These are phyloP conservation scores for Thomomys bottae DNA, from an alignment of 2,113 vertebrate genomes.

Conservation along the genomic window DNA sequence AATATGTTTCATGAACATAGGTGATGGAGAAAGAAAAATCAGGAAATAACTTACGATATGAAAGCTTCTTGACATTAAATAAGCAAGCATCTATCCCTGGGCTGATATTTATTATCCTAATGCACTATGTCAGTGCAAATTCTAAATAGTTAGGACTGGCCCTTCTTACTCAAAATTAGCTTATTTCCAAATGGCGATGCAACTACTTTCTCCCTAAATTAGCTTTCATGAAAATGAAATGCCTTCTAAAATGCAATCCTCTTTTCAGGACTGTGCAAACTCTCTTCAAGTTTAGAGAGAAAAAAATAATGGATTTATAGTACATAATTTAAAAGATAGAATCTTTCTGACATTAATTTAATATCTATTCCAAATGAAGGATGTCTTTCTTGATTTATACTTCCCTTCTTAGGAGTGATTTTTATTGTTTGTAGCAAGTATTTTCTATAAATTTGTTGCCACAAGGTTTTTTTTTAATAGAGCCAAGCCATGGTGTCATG, in stretches of 20 bases:
- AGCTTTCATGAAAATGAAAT: conserved; percentile 47
- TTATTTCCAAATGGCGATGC: conserved; percentile 43
- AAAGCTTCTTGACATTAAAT: conserved; percentile 21
- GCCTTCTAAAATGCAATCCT: conserved; percentile 12
- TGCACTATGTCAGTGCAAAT: not conserved
- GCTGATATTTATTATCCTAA: conserved; percentile 14
- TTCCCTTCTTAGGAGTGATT: not conserved
- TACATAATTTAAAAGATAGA: not conserved
- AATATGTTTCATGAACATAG: not conserved
- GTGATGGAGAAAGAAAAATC: not conserved
- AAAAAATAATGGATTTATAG: not conserved
- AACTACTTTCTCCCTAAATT: not conserved
- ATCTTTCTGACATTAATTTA: not conserved
- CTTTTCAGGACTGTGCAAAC: not conserved
- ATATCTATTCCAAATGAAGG: not conserved
- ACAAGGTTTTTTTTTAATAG: not conserved
- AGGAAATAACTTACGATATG: not conserved
- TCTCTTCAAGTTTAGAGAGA: not conserved
- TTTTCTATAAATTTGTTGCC: not conserved
- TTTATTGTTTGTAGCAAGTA: not conserved
- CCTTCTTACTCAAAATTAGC: conserved; percentile 14
- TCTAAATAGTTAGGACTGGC: conserved; percentile 13
- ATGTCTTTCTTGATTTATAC: not conserved
- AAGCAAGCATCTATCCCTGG: not conserved
- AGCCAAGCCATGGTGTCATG: not conserved